Conservation (phyloP, 2,888 invertebrate species). For the Arrhopalites spinosus region DNA sequence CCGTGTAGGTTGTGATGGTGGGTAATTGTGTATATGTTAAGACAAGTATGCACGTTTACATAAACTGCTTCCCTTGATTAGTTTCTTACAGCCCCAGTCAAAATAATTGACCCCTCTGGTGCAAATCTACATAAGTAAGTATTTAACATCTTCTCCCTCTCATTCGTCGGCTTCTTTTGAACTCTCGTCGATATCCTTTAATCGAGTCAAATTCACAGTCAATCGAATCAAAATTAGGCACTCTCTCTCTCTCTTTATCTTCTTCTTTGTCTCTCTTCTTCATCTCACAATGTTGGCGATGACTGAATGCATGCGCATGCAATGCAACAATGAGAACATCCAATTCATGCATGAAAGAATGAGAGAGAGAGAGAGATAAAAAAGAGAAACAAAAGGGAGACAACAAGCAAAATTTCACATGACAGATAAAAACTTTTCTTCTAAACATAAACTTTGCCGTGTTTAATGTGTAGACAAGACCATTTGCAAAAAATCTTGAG, state of each 20-base stretch:
- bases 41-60: conserved; percentile 35
- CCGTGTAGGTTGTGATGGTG: neutral
- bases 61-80: conserved; percentile 54
- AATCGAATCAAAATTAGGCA: conserved; percentile 53
- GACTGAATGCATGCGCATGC: conserved; percentile 6
- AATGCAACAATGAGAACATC: neutral
- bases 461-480: neutral
- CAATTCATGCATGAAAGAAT: neutral
- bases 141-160: conserved; percentile 49
- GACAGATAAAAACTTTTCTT: neutral
- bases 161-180: conserved; percentile 51
- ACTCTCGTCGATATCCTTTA: conserved; percentile 50
- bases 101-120: conserved; percentile 56
- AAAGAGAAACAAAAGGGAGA: neutral
- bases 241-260: conserved; percentile 18
- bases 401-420: neutral
- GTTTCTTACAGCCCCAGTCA: conserved; percentile 54
- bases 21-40: conserved; percentile 22
- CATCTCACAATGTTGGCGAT: neutral
- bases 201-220: conserved; percentile 53
- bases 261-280: neutral
- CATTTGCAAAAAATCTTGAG: conserved; percentile 32
- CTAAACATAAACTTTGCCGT: neutral
- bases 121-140: conserved; percentile 51
- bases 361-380: neutral